Base-by-base conservation (phyloP, 2,797 vertebrate genomes). In the Pelobates cultripes region DNA sequence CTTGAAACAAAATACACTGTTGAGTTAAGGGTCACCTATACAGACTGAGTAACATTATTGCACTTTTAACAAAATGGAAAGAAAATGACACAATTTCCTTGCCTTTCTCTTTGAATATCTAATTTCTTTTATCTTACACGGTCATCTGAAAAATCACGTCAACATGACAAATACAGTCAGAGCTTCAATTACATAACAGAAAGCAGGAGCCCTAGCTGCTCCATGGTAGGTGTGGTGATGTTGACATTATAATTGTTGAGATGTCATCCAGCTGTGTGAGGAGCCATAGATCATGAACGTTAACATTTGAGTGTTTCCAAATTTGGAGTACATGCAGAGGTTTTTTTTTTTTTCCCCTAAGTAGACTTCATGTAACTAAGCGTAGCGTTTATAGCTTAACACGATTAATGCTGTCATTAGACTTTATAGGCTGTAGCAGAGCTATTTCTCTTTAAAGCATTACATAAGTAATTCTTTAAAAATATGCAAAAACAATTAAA, bases 31-130 rank as follows among this genome's bases (percentile, higher is more conserved):
- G 53, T 76, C 76, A 68, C 47, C 51, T 68, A 69, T 45, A 67
- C 9, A 3, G 70, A 53, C 43, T 15, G 55, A 4, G 55, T 15
- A 57, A 57, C 14, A 57, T 57, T 73, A 43, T 73, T 81, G 15
- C 40, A 61, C 73, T 70, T 42, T n/a, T 4, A 63, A 43, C 61
- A 73, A 64, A 69, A 45, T 78, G 75, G 70, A 77, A 64, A 75
- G 60, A 45, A 83, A 75, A 75, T 83, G 81, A 79, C 76, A 74
- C 77, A 44, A 71, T 79, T 83, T 79, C 77, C 72, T 79, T 51
- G 40, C 55, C 77, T 75, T 79, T 75, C 73, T 42, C 53, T 75
- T 76, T 75, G 73, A 84, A 72, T 79, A 67, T 76, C 67, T 66
- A 45, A 14, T 76, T 76, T 84, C 77, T 79, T 75, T 78, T 79